Conservation (phyloP, 2,113 vertebrate genomes). For the Apodemus speciosus region DNA sequence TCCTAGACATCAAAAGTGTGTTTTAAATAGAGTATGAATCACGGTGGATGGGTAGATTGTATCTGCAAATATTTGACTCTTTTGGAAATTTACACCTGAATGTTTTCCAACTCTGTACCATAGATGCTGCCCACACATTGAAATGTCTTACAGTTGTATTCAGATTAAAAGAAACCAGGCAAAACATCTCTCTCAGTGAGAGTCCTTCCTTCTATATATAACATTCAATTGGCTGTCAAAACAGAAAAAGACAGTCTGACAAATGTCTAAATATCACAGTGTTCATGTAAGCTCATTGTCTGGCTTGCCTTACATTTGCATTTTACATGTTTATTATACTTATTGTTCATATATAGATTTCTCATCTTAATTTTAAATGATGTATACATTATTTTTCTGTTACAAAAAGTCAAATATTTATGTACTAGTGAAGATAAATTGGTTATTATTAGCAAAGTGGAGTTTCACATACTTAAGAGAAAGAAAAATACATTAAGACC, state of each 20-base stretch:
- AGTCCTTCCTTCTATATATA: conserved; percentile 68
- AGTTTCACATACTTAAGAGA: conserved; percentile 52
- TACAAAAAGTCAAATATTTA: conserved; percentile 69
- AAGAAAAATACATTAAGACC: conserved; percentile 11
- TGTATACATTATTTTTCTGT: conserved; percentile 34
- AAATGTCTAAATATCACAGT: conserved; percentile 76
- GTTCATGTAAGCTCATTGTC: conserved; percentile 70
- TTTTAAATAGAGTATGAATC: conserved; percentile 66
- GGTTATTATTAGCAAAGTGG: conserved; percentile 54
- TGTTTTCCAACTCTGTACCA: conserved; percentile 74
- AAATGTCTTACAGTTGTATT: conserved; percentile 72
- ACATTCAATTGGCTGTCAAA: conserved; percentile 73
- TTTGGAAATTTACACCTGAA: conserved; percentile 70
- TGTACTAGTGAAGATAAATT: conserved; percentile 67
- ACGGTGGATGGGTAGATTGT: conserved; percentile 57
- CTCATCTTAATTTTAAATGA: conserved; percentile 76
- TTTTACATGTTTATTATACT: conserved; percentile 76
- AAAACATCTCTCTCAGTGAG: conserved; percentile 56
- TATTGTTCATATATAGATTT: conserved; percentile 66
- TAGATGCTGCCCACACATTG: conserved; percentile 67
- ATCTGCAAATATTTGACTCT: conserved; percentile 71
- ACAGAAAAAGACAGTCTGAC: conserved; percentile 75
- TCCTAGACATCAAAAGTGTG: conserved; percentile 48
- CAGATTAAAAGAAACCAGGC: conserved; percentile 63
- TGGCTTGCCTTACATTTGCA: conserved; percentile 75